Evolutionary conservation across 2,888 invertebrate species (phyloP).

Genomic region (Buathra laborator): DNA sequence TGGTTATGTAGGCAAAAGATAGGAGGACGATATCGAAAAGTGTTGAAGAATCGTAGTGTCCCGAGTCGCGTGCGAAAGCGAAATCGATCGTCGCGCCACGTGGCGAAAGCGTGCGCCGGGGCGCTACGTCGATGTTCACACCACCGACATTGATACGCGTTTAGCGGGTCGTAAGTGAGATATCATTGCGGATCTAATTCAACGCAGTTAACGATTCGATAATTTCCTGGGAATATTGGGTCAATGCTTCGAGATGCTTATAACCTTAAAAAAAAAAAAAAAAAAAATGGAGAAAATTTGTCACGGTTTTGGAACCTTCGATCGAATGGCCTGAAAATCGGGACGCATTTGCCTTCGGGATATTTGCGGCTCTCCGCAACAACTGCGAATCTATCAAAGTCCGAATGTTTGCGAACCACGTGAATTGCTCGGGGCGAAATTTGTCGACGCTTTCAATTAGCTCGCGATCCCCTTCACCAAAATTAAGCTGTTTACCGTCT

Average conservation of each 20-base stretch:
- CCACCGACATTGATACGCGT: conserved; percentile 45
- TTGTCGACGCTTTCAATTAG: conserved; percentile 65
- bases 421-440: conserved; percentile 80
- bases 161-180: conserved; percentile 79
- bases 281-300: too few relatives aligned
- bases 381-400: conserved; percentile 46
- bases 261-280: too few relatives aligned
- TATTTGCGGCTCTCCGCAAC: conserved; percentile 73
- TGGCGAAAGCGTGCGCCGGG: conserved; percentile 63
- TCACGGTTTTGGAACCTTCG: too few relatives aligned
- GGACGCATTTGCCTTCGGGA: conserved; percentile 75
- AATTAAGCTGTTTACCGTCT: conserved; percentile 29
- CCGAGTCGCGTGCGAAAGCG: conserved; percentile 56
- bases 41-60: conserved; percentile 47
- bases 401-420: conserved; percentile 81
- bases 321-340: neutral
- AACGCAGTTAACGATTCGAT: conserved; percentile 30
- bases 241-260: neutral
- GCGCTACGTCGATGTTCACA: conserved; percentile 43
- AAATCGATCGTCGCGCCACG: conserved; percentile 74
- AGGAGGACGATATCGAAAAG: conserved; percentile 58
- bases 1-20: conserved; percentile 59
- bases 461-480: conserved; percentile 34
- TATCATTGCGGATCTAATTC: conserved; percentile 77
- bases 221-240: conserved; percentile 49